Conservation (phyloP, 2,888 invertebrate species). For the Rotaria socialis region DNA sequence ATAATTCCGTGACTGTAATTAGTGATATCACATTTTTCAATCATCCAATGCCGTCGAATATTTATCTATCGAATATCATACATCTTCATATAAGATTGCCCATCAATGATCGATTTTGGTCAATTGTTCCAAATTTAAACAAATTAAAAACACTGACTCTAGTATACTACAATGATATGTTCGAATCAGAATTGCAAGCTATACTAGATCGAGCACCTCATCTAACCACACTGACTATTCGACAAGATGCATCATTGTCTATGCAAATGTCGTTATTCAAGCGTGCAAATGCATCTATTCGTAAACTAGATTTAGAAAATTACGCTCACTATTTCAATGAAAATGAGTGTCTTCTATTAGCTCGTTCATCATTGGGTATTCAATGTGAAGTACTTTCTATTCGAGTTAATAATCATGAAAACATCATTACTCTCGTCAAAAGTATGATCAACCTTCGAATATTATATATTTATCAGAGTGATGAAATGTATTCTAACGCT, state of each 20-base stretch:
- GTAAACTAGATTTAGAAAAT: no score
- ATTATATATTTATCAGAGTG: not conserved
- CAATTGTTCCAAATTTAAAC: not conserved
- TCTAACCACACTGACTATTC: not conserved
- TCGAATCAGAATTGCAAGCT: not conserved
- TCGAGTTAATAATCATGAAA: no score
- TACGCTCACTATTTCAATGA: not conserved
- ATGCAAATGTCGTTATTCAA: no score
- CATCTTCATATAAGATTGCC: not conserved
- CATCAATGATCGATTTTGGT: not conserved
- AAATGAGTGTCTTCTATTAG: not conserved
- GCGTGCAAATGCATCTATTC: no score
- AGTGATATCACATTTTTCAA: not conserved
- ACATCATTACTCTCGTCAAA: not conserved
- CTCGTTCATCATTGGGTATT: not conserved
- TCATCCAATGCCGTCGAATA: not conserved
- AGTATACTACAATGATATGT: not conserved
- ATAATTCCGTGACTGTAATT: not conserved
- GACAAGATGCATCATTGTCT: not conserved
- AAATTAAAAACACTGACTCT: not conserved
- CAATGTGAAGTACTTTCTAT: conserved; percentile 1
- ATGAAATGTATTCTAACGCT: not conserved
- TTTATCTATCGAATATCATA: not conserved
- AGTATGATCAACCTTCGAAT: not conserved
- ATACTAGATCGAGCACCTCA: not conserved